These are phyloP conservation scores for Bilobella aurantiaca DNA, from an alignment of 1,140 invertebrate species.

Conservation along the genomic window DNA sequence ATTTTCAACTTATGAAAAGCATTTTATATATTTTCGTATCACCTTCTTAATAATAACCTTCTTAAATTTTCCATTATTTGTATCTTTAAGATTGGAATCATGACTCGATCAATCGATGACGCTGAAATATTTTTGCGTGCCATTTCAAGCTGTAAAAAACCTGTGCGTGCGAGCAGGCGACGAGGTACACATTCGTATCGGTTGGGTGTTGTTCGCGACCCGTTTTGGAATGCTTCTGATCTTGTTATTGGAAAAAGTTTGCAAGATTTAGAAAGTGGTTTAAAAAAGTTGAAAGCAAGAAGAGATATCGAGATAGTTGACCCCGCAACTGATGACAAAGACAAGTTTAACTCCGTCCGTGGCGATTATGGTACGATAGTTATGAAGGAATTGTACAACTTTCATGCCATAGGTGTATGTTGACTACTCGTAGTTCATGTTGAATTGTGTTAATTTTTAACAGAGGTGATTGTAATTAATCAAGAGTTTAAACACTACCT, in stretches of 20 bases:
- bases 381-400: not conserved
- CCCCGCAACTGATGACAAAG: not conserved
- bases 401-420: not conserved
- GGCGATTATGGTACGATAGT: not conserved
- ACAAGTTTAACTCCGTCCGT: not conserved
- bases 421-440: too few species aligned
- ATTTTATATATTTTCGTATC: too few species aligned
- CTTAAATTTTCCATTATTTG: not conserved
- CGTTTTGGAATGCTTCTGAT: conserved; percentile 10
- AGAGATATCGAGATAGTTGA: not conserved
- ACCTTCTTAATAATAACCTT: too few species aligned
- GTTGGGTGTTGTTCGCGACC: conserved; percentile 12
- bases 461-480: not conserved
- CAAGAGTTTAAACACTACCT: not conserved
- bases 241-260: not conserved
- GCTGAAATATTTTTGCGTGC: conserved; percentile 7
- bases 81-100: conserved; percentile 9
- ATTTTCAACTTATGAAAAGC: too few species aligned
- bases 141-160: not conserved
- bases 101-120: conserved; percentile 6
- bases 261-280: not conserved
- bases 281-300: not conserved
- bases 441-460: too few species aligned
- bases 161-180: not conserved
- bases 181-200: not conserved